Conservation (phyloP, 2,797 vertebrate genomes). For the Phoebastria nigripes region DNA sequence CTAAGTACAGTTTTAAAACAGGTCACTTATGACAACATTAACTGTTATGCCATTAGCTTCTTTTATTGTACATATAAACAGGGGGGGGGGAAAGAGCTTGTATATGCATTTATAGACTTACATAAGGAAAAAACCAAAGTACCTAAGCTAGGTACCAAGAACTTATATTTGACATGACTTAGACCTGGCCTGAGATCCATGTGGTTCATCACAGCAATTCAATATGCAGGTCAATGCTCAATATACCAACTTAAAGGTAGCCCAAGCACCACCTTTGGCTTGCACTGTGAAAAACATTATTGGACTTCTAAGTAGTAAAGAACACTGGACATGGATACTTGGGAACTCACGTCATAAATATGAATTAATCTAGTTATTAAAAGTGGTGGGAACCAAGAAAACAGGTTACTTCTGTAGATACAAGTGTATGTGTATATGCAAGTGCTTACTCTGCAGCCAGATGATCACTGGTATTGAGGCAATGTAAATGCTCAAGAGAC, state of each 20-base stretch:
- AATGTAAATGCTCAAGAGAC: not conserved
- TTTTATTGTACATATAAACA: not conserved
- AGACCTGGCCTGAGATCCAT: not conserved
- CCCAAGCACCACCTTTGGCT: not conserved
- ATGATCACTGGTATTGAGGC: not conserved
- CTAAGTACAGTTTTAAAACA: not conserved
- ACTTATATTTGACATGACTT: not conserved
- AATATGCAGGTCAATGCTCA: not conserved
- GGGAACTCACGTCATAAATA: not conserved
- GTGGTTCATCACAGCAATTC: not conserved
- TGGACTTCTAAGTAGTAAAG: not conserved
- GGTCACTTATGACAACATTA: not conserved
- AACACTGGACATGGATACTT: not conserved
- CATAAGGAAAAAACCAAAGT: not conserved
- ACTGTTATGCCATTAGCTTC: not conserved
- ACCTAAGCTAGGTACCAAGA: not conserved
- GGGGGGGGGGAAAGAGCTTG: not conserved
- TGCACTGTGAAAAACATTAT: not conserved
- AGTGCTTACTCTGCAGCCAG: not conserved
- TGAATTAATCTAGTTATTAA: not conserved
- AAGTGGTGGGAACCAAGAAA: not conserved
- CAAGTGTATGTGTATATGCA: not conserved
- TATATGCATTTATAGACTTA: not conserved
- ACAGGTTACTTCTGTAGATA: not conserved
- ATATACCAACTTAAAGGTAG: not conserved